These are phyloP conservation scores for Seladonia tumulorum DNA, from an alignment of 2,888 invertebrate genomes.

Conservation along the genomic window DNA sequence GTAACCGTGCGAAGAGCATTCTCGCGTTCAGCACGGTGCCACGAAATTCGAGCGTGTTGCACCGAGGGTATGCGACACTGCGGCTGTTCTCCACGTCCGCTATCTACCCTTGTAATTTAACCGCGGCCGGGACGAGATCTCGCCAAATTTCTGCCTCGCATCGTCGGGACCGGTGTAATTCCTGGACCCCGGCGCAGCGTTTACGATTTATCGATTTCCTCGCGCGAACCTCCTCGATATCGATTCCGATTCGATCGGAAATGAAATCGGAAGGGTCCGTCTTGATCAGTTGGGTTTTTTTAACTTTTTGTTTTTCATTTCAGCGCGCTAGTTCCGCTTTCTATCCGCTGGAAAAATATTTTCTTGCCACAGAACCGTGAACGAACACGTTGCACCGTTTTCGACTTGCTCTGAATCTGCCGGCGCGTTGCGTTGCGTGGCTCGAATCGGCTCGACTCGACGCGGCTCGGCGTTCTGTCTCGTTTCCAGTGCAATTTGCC, in stretches of 20 bases:
- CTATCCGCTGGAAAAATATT: not conserved
- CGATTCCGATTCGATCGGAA: not conserved
- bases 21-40: conserved; percentile 23
- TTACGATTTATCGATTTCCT: not conserved
- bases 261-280: not conserved
- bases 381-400: not conserved
- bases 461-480: not conserved
- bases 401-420: not conserved
- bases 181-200: not conserved
- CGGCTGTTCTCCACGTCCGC: conserved; percentile 16
- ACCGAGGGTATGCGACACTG: conserved; percentile 26
- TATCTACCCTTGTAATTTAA: conserved; percentile 22
- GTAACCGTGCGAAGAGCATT: conserved; percentile 26
- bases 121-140: not conserved
- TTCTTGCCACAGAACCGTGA: conserved; percentile 1
- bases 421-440: not conserved
- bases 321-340: not conserved
- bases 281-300: not conserved
- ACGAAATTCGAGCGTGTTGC: conserved; percentile 32
- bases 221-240: not conserved
- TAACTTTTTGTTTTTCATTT: not conserved
- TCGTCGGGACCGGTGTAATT: not conserved
- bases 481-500: not conserved
- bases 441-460: not conserved
- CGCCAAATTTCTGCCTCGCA: not conserved